phyloP scores from a whole-genome alignment of 2,113 vertebrate species.

The Sporophila hypoxantha region DNA sequence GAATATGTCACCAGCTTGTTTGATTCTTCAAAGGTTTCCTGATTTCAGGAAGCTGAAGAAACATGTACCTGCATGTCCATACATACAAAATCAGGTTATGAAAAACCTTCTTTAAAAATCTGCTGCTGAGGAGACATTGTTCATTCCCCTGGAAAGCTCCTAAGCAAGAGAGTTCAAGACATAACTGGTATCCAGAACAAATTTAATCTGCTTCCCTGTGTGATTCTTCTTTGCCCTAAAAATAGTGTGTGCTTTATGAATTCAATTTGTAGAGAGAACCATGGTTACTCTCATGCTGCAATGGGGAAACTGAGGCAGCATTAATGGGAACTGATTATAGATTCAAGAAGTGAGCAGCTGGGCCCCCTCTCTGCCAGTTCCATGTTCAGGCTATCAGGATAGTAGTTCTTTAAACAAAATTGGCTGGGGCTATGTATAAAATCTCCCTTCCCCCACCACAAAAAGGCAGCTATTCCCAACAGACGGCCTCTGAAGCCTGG shows the following conservation, averaged over 20 bases:
- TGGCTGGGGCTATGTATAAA: not conserved
- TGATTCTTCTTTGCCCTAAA: not conserved
- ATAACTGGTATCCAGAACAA: not conserved
- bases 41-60: not conserved
- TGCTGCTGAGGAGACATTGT: not conserved
- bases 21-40: slow-evolving; percentile 3
- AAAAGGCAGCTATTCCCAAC: not conserved
- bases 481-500: not conserved
- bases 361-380: not conserved
- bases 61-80: not conserved
- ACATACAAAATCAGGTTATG: not conserved
- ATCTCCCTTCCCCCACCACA: slow-evolving; percentile 1
- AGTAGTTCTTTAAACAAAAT: not conserved
- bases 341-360: slow-evolving; percentile 24
- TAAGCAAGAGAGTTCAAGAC: not conserved
- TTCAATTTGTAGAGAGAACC: not conserved
- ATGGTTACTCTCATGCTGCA: not conserved
- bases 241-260: not conserved
- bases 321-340: not conserved
- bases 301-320: slow-evolving; percentile 24
- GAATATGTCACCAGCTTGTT: not conserved
- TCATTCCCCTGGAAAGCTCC: slow-evolving; percentile 4
- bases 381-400: not conserved
- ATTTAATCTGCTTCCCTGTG: not conserved
- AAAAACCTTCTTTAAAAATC: slow-evolving; percentile 26